phyloP scores from a whole-genome alignment of 1,140 invertebrate species.

The Zeugodacus cucurbitae region DNA sequence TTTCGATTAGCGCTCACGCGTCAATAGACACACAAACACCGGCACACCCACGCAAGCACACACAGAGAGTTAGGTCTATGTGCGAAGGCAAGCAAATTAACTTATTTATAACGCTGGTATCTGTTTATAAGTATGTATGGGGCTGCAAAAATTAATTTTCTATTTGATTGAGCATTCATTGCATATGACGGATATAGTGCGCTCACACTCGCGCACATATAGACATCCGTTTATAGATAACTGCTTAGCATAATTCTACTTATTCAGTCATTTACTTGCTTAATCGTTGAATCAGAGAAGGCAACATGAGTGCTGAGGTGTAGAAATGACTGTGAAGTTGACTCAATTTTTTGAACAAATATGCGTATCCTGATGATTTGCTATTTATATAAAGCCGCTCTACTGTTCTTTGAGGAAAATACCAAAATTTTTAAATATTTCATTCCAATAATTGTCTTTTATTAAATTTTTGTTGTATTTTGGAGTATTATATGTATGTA shows the following conservation, averaged over 20 bases:
- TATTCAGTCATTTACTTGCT: no score
- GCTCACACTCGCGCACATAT: neutral
- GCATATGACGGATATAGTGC: neutral
- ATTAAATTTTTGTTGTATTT: no score
- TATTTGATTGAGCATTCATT: constrained; percentile 16
- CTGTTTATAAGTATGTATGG: neutral
- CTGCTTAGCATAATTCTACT: neutral
- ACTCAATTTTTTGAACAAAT: no score
- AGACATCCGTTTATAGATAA: neutral
- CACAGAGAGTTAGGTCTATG: neutral
- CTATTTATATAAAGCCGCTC: no score
- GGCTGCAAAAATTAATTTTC: neutral
- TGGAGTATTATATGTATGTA: no score
- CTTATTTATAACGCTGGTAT: neutral
- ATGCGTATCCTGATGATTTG: no score
- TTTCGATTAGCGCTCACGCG: neutral
- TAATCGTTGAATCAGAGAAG: no score
- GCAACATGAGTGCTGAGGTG: no score
- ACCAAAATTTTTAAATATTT: no score
- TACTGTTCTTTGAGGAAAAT: no score
- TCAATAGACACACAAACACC: neutral
- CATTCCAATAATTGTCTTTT: no score
- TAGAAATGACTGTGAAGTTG: no score
- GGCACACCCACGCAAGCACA: neutral
- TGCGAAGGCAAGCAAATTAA: neutral